Evolutionary conservation across 2,888 invertebrate species (phyloP), one percentile per base, ranked within the genome.

Genomic region (Lacanobia wlatinum): DNA sequence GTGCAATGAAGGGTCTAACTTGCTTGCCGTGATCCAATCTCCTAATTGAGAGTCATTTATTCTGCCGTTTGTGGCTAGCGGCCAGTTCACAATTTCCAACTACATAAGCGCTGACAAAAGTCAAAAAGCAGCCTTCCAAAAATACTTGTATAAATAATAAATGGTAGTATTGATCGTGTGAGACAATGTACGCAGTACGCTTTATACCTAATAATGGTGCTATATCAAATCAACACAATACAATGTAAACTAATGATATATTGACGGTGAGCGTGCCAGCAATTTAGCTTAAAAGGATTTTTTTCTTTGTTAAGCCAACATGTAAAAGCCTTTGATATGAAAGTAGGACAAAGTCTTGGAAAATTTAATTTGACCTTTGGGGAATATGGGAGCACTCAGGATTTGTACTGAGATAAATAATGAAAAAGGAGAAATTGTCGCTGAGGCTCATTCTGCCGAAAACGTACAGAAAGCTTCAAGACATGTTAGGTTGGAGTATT

Each of bases 1-100:
- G 55, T 46, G 55, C 59, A 67, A 76, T 70, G 68, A 73, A 83
- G 46, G 72, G 62, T 58, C 68, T 70, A 62, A 55, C 67, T 67
- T 38, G 72, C 58, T 82, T 28, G 67, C 82, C 76, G 55, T 76
- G 76, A 79, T 82, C 67, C 61, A 76, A 67, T 79, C 70, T 59
- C 69, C 71, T 68, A 63, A 75, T 63, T 66, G 34, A 59, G 59
- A 56, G n/a, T 59, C 34, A 67, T 70, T 61, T 70, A 60, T 53
- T 12, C 61, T 52, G 58, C 68, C 40, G 56, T 67, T 73, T 46
- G 52, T 14, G 18, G 50, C 56, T 40, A 64, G 34, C 28, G 8
- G 34, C 38, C 43, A 23, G 68, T 59, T 66, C 50, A 46, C n/a
- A 69, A 40, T 78, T 58, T 58, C 23, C 48, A 62, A 1, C 58